Evolutionary conservation across 2,797 vertebrate genomes (phyloP).

Genomic region (Crocodylus rhombifer): DNA sequence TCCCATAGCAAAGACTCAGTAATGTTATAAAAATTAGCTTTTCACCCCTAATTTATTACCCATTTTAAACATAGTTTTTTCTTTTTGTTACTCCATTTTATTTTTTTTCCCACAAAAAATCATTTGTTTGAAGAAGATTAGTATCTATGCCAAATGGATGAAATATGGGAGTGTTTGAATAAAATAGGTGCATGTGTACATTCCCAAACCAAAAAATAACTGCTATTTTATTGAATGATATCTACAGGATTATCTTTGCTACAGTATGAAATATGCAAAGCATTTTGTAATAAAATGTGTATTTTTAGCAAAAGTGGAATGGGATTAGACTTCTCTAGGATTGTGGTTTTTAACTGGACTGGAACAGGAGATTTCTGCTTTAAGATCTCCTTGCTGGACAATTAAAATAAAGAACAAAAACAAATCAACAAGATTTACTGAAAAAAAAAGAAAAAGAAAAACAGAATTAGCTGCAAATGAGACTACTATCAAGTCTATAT

Average conservation of each 20-base stretch:
- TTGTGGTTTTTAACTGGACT: not conserved
- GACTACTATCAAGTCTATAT: not conserved
- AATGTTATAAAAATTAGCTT: not conserved
- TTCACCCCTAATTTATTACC: not conserved
- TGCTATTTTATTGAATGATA: not conserved
- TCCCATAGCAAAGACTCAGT: not conserved
- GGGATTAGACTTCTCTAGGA: not conserved
- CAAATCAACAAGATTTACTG: not conserved
- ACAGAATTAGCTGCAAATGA: not conserved
- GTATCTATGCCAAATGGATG: not conserved
- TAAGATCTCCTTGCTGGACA: not conserved
- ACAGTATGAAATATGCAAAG: not conserved
- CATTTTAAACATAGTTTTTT: not conserved
- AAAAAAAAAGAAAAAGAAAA: not conserved
- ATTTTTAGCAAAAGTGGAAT: not conserved
- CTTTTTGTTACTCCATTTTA: not conserved
- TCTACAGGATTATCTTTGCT: not conserved
- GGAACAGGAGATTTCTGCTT: not conserved
- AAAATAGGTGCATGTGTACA: too few species aligned
- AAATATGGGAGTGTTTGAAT: not conserved
- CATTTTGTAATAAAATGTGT: not conserved
- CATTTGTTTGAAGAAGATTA: not conserved
- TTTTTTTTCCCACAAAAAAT: slow-evolving; percentile 2
- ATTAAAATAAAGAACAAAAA: not conserved
- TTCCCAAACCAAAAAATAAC: not conserved